These are phyloP conservation scores for Chrosomus eos DNA, from an alignment of 2,797 vertebrate genomes.

Conservation along the genomic window DNA sequence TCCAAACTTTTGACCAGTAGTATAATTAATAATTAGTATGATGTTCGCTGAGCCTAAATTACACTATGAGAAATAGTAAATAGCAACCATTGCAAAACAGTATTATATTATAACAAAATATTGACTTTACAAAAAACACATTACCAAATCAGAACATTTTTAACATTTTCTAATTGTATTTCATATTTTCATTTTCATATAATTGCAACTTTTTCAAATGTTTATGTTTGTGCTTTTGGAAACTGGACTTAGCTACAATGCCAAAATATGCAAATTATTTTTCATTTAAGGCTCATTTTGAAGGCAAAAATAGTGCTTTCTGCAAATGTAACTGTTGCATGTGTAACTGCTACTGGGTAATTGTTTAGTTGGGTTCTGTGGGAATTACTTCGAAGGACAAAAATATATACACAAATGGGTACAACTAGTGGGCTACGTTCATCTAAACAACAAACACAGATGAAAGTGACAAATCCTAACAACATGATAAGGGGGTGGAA, in stretches of 20 bases:
- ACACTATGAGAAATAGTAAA: not conserved
- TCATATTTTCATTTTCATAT: not conserved
- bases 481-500: not conserved
- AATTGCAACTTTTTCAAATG: not conserved
- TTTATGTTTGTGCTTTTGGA: not conserved
- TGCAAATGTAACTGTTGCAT: not conserved
- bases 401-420: not conserved
- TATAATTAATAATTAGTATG: not conserved
- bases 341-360: too few species aligned
- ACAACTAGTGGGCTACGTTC: too few species aligned
- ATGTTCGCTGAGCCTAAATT: not conserved
- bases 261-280: not conserved
- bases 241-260: too few species aligned
- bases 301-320: too few species aligned
- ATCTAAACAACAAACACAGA: too few species aligned
- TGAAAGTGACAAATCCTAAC: not conserved
- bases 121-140: too few species aligned
- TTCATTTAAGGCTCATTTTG: not conserved
- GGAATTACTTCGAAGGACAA: not conserved
- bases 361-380: not conserved
- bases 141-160: not conserved
- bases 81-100: not conserved
- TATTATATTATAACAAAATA: not conserved
- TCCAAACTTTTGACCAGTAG: too few species aligned
- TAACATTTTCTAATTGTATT: not conserved